A percentile compares a stretch with the other conserved stretches of the same genome.
phyloP scores from a whole-genome alignment of 2,888 invertebrate species.

The Synergus japonicus region DNA sequence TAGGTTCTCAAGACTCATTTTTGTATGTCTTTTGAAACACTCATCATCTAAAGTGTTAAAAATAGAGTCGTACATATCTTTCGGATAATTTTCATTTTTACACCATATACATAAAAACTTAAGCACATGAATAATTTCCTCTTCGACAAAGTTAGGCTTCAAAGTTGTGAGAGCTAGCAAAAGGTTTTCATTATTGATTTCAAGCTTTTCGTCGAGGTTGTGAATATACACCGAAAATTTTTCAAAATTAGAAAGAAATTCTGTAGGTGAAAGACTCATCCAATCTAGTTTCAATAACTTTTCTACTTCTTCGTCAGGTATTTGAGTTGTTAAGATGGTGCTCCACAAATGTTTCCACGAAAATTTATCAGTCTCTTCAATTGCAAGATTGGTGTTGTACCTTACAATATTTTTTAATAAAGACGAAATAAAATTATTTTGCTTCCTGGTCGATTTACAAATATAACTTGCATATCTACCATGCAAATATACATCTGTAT shows the following conservation, averaged over 20 bases:
- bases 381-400: slow-evolving; percentile 1
- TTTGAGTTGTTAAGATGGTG: background rate
- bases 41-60: background rate
- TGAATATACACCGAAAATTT: background rate
- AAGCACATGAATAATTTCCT: background rate
- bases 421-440: background rate
- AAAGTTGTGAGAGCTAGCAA: background rate
- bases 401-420: background rate
- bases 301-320: slow-evolving; percentile 10
- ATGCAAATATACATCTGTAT: background rate
- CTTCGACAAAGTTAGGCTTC: background rate
- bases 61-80: background rate
- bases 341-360: background rate
- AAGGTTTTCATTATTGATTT: slow-evolving; percentile 19
- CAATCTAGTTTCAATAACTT: slow-evolving; percentile 18
- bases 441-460: background rate
- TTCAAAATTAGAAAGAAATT: slow-evolving; percentile 20
- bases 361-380: background rate
- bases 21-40: background rate
- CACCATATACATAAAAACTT: background rate
- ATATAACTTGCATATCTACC: background rate
- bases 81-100: background rate
- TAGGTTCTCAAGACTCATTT: background rate
- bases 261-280: background rate
- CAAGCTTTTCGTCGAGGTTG: background rate